Conservation (phyloP, 2,888 invertebrate species). For the Parnassius apollo region DNA sequence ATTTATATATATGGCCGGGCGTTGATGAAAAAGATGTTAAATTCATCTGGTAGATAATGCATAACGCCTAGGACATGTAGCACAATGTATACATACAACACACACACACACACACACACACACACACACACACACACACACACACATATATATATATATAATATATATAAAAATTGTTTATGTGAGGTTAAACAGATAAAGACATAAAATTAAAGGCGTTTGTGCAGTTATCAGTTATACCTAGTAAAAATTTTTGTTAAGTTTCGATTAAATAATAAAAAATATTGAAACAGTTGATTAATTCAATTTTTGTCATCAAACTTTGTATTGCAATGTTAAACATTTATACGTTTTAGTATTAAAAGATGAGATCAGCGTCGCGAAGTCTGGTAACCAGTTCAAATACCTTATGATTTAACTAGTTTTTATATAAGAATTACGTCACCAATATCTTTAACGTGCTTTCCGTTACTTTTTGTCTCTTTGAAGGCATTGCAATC, state of each 20-base stretch:
- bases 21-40: too few species aligned
- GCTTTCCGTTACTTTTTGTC: slow-evolving; percentile 30
- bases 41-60: too few species aligned
- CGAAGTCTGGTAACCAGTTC: slow-evolving; percentile 11
- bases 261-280: slow-evolving; percentile 11
- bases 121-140: too few species aligned
- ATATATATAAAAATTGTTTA: too few species aligned
- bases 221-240: background rate
- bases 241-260: slow-evolving; percentile 2
- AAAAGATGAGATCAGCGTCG: slow-evolving; percentile 18
- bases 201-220: background rate
- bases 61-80: too few species aligned
- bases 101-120: too few species aligned
- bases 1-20: slow-evolving; percentile 1
- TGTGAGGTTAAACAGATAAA: background rate
- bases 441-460: slow-evolving; percentile 21
- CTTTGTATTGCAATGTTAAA: background rate
- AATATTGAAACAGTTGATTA: slow-evolving; percentile 5
- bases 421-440: slow-evolving; percentile 16
- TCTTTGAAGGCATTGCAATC: slow-evolving; percentile 26
- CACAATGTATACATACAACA: too few species aligned
- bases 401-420: slow-evolving; percentile 14
- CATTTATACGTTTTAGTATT: background rate
- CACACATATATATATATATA: too few species aligned
- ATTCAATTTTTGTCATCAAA: background rate